Evolutionary conservation across 1,140 invertebrate genomes (phyloP), one percentile per base, ranked within the genome.

Genomic region (Tetraneura akinire): DNA sequence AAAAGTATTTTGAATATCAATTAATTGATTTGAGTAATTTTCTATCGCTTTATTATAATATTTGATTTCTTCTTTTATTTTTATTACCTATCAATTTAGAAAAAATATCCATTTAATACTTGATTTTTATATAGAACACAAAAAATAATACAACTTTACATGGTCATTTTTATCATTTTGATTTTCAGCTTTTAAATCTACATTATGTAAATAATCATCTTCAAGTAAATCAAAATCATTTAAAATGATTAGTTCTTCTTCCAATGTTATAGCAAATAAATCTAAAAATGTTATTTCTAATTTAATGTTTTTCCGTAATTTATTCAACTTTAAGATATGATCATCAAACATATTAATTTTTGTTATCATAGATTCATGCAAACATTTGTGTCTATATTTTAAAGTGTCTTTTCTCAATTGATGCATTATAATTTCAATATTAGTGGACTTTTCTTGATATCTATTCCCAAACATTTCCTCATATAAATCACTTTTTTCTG

Each of bases 141-240:
- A 37, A 37, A 37, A 37, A 37, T 37, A n/a, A 53, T n/a, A n/a
- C n/a, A n/a, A n/a, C n/a, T 32, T 62, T 42, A 68, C 64, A 14
- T 68, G 64, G 23, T n/a, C 23, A 3, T 23, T 8, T 45, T 42
- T 42, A 9, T 47, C 68, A 16, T 49, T 71, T 29, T 71, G 68
- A 51, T 51, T 51, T 26, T 1, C 16, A 8, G 37, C 62, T 13
- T 23, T 78, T 6, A 47, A 0, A 9, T 26, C 8, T 11, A 78
- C 13, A 47, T 13, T 26, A 1, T 60, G 16, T 11, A 26, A 62
- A 78, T 49, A 78, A 26, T 60, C 14, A 18, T 78, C 55, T 47
- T 78, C 74, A n/a, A 62, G 37, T 21, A 62, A 78, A 23, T 78
- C 74, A 60, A 45, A 78, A 62, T 78, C 23, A 42, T 78, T 45